Conservation (phyloP, 2,797 vertebrate genomes). For the Mormyrops attenuatus region DNA sequence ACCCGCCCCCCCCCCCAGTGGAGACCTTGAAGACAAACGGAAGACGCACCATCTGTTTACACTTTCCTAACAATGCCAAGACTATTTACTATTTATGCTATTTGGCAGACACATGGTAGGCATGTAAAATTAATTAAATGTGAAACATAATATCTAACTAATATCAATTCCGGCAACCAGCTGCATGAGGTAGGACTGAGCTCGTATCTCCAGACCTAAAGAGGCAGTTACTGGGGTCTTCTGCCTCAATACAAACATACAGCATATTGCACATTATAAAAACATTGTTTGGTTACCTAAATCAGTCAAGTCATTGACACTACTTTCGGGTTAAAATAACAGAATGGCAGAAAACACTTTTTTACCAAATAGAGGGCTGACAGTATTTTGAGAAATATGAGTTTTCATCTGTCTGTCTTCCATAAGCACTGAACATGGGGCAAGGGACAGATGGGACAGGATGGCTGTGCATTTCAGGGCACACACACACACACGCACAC, state of each 20-base stretch:
- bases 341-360: neutral
- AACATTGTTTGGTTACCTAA: neutral
- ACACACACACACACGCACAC: neutral
- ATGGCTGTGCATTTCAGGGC: neutral
- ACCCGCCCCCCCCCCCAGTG: neutral
- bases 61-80: neutral
- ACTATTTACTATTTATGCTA: neutral
- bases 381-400: neutral
- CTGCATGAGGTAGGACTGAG: neutral
- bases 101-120: neutral
- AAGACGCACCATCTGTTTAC: neutral
- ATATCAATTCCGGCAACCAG: neutral
- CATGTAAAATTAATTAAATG: conserved; percentile 5
- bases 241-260: neutral
- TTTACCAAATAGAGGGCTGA: neutral
- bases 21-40: neutral
- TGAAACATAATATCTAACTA: neutral
- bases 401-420: neutral
- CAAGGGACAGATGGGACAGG: neutral
- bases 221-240: neutral
- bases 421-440: neutral
- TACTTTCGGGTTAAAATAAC: neutral
- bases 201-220: neutral
- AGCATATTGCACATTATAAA: neutral
- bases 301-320: neutral